These are phyloP conservation scores for Dendrolimus pini DNA, from an alignment of 2,888 invertebrate species.

Conservation along the genomic window DNA sequence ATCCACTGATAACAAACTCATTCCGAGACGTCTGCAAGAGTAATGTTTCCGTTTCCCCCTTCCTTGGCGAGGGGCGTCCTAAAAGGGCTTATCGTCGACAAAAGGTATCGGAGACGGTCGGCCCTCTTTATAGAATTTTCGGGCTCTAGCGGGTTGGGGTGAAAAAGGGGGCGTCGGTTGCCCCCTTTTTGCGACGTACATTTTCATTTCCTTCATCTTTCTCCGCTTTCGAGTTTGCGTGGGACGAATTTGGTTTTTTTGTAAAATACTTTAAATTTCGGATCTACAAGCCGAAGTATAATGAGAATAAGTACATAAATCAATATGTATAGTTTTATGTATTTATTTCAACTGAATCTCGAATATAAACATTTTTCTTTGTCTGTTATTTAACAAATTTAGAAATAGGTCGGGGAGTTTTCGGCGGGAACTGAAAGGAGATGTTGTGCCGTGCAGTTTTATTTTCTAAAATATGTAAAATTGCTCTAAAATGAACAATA, in stretches of 20 bases:
- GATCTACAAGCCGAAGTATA: neutral
- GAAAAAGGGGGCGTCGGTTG: conserved; percentile 23
- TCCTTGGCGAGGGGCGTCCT: conserved; percentile 23
- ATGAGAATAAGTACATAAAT: neutral
- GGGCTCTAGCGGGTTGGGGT: conserved; percentile 35
- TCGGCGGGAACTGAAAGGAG: too few relatives aligned
- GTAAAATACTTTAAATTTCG: conserved; percentile 2
- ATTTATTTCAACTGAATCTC: too few relatives aligned
- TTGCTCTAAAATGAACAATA: too few relatives aligned
- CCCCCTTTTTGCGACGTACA: conserved; percentile 75
- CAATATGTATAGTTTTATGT: too few relatives aligned
- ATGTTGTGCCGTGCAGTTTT: too few relatives aligned
- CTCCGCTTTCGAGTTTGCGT: conserved; percentile 57
- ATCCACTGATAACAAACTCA: conserved; percentile 63
- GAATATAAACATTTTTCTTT: too few relatives aligned
- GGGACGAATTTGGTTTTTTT: conserved; percentile 33
- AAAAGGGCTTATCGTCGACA: conserved; percentile 65
- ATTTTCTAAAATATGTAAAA: too few relatives aligned
- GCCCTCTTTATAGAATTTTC: conserved; percentile 74
- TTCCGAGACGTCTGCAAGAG: conserved; percentile 59
- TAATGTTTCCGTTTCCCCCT: conserved; percentile 53
- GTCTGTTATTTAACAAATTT: too few relatives aligned
- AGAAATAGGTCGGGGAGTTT: too few relatives aligned
- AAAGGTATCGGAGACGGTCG: conserved; percentile 57
- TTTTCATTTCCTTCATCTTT: conserved; percentile 78